phyloP scores from a whole-genome alignment of 1,140 invertebrate species.

The Formica exsecta region DNA sequence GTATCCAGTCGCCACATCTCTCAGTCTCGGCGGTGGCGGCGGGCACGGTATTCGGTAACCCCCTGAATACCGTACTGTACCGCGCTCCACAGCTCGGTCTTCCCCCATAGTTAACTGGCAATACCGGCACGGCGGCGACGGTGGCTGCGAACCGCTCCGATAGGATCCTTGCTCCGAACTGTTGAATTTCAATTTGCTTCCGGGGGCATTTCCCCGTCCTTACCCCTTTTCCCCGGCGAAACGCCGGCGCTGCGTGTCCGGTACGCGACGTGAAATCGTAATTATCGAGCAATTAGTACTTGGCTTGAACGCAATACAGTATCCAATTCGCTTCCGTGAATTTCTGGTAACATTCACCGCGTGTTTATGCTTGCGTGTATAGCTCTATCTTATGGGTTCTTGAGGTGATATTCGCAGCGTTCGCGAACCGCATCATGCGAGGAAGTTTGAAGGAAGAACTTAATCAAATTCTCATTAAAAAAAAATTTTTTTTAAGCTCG shows the following conservation, averaged over 20 bases:
- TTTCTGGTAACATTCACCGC: conserved; percentile 30
- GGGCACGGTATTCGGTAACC: conserved; percentile 38
- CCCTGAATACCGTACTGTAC: conserved; percentile 34
- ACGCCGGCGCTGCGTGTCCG: conserved; percentile 21
- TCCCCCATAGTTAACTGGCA: conserved; percentile 21
- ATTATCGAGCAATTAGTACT: conserved; percentile 68
- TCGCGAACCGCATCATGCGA: not conserved
- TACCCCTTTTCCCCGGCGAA: not conserved
- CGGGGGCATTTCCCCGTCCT: conserved; percentile 32
- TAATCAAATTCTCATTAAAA: not conserved
- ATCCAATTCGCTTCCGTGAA: conserved; percentile 31
- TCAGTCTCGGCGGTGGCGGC: conserved; percentile 31
- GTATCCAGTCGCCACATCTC: conserved; percentile 56
- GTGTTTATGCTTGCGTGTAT: conserved; percentile 11
- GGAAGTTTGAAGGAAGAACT: not conserved
- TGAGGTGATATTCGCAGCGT: not conserved
- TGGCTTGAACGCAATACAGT: conserved; percentile 32
- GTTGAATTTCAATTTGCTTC: conserved; percentile 74
- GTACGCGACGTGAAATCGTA: conserved; percentile 69
- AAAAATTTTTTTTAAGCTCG: not conserved
- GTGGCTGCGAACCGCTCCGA: conserved; percentile 4
- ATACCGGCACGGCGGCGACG: conserved; percentile 23
- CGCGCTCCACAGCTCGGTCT: conserved; percentile 2
- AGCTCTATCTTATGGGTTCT: not conserved
- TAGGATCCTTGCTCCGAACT: conserved; percentile 46